Percentiles rank a stretch among this genome's conserved stretches.
phyloP scores from a whole-genome alignment of 2,888 invertebrate species.

The Trissolcus japonicus region DNA sequence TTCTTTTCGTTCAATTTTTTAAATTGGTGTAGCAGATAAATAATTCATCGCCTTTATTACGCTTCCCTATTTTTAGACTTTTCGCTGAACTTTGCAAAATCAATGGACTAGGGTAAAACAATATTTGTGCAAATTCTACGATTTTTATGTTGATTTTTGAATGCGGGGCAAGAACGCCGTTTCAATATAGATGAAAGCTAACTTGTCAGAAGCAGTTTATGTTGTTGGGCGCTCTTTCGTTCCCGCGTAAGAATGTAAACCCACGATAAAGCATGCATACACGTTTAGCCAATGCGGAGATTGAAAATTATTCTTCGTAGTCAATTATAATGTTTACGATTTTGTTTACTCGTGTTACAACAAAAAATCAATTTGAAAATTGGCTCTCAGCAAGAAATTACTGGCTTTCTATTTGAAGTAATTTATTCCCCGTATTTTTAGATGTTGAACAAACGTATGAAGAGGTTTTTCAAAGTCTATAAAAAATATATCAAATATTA shows the following conservation, averaged over 20 bases:
- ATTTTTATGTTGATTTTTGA: slow-evolving; percentile 11
- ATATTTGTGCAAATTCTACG: slow-evolving; percentile 7
- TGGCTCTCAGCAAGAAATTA: too few species aligned
- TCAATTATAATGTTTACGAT: slow-evolving; percentile 29
- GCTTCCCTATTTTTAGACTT: too few species aligned
- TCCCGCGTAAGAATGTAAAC: slow-evolving; percentile 5
- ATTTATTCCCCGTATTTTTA: too few species aligned
- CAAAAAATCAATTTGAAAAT: neutral
- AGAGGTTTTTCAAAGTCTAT: too few species aligned
- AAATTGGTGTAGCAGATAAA: too few species aligned
- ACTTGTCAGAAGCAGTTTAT: slow-evolving; percentile 12
- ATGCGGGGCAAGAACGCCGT: too few species aligned
- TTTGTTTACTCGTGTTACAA: slow-evolving; percentile 11
- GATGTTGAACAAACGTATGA: too few species aligned
- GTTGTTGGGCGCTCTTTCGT: slow-evolving; percentile 5
- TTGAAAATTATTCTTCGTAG: slow-evolving; percentile 8
- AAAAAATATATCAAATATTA: too few species aligned
- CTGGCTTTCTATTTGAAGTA: too few species aligned
- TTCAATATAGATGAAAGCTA: slow-evolving; percentile 26
- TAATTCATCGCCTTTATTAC: too few species aligned
- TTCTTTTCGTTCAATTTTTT: too few species aligned
- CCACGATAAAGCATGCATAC: slow-evolving; percentile 14
- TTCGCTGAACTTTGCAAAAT: neutral
- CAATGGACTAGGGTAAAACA: slow-evolving; percentile 7
- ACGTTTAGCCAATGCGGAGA: slow-evolving; percentile 1